Conservation (phyloP, 2,113 vertebrate genomes). For the Eretmochelys imbricata region DNA sequence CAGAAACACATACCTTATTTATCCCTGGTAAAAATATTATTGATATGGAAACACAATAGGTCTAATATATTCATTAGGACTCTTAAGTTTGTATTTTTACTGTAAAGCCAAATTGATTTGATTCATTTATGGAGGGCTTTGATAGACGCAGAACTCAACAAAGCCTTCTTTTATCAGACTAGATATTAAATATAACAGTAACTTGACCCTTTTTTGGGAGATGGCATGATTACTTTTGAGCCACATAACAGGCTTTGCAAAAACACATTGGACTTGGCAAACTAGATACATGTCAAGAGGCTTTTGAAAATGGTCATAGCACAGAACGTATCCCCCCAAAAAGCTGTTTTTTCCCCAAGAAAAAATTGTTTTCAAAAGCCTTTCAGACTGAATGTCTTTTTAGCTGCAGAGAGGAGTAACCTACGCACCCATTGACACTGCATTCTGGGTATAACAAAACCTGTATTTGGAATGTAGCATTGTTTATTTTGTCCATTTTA, state of each 20-base stretch:
- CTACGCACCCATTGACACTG: not conserved
- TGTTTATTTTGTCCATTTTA: slow-evolving; percentile 36
- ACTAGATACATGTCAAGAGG: slow-evolving; percentile 17
- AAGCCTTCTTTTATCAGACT: slow-evolving; percentile 28
- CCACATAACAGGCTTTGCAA: slow-evolving; percentile 22
- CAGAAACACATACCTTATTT: slow-evolving; percentile 33
- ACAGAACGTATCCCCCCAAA: not conserved
- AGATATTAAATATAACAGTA: slow-evolving; percentile 44
- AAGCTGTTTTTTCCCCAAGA: slow-evolving; percentile 11
- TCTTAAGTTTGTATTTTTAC: slow-evolving; percentile 33
- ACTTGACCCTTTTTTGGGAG: slow-evolving; percentile 36
- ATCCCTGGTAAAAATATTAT: slow-evolving; percentile 6
- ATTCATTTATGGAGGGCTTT: slow-evolving; percentile 15
- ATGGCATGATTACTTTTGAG: not conserved
- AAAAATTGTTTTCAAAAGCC: slow-evolving; percentile 26
- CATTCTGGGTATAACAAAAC: slow-evolving; percentile 27
- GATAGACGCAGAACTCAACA: slow-evolving; percentile 39
- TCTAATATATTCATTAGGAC: slow-evolving; percentile 30
- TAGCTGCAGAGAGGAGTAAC: not conserved
- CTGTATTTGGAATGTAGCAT: slow-evolving; percentile 50
- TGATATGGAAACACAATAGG: slow-evolving; percentile 21
- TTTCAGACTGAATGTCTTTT: slow-evolving; percentile 18
- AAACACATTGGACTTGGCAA: slow-evolving; percentile 22
- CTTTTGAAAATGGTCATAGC: slow-evolving; percentile 51
- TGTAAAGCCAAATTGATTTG: slow-evolving; percentile 36